phyloP scores from a whole-genome alignment of 2,888 invertebrate species.

The Papilio demoleus region DNA sequence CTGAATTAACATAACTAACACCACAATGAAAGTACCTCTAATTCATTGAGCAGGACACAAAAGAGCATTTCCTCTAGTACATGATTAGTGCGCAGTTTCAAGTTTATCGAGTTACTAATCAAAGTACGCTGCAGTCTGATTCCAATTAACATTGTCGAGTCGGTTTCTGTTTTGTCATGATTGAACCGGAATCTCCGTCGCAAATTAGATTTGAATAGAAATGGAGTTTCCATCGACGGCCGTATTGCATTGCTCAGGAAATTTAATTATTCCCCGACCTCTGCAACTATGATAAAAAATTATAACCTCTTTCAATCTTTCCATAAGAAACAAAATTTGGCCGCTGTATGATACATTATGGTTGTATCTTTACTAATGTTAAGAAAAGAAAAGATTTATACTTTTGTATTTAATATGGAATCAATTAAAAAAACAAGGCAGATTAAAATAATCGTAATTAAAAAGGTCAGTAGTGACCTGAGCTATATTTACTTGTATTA shows the following conservation, averaged over 20 bases:
- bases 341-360: too few relatives aligned
- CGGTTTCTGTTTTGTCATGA: conserved; percentile 49
- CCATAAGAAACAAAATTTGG: not conserved
- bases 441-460: too few relatives aligned
- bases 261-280: not conserved
- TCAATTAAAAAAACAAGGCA: too few relatives aligned
- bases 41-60: not conserved
- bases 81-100: conserved; percentile 40
- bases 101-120: conserved; percentile 50
- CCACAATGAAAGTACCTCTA: too few relatives aligned
- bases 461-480: too few relatives aligned
- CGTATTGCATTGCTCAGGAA: conserved; percentile 7
- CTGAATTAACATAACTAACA: too few relatives aligned
- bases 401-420: too few relatives aligned
- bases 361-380: too few relatives aligned
- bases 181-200: conserved; percentile 46
- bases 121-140: conserved; percentile 52
- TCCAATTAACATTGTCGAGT: conserved; percentile 62
- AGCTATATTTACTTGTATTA: too few relatives aligned
- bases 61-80: not conserved
- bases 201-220: conserved; percentile 25
- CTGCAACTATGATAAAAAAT: not conserved
- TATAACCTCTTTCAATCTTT: not conserved
- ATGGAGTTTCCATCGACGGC: conserved; percentile 1
- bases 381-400: too few relatives aligned